Evolutionary conservation across 1,140 invertebrate genomes (phyloP).

Genomic region (Ylistrum balloti): DNA sequence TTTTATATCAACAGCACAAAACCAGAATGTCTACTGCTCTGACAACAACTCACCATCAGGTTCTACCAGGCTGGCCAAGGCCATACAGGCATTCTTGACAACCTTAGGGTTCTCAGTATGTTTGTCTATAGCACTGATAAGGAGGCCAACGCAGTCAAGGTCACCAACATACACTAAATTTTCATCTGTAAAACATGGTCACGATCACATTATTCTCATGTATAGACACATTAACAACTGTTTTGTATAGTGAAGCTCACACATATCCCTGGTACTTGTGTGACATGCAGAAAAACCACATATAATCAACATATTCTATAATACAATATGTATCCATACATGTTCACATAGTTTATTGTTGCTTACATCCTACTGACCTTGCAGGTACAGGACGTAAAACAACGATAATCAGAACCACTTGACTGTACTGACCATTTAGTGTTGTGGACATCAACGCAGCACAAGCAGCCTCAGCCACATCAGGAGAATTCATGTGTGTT

Average conservation of each 20-base stretch:
- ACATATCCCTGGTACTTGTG: no score
- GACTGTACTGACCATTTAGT: constrained; percentile 76
- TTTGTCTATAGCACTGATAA: constrained; percentile 73
- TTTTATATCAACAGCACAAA: no score
- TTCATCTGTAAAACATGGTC: constrained; percentile 67
- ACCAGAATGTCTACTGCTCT: no score
- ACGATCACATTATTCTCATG: neutral
- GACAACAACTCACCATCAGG: constrained; percentile 74
- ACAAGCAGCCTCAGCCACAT: constrained; percentile 76
- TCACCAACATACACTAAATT: constrained; percentile 73
- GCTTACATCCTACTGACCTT: no score
- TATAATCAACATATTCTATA: no score
- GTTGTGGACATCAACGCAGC: constrained; percentile 76
- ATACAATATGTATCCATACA: no score
- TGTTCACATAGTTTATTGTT: no score
- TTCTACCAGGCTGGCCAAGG: constrained; percentile 78
- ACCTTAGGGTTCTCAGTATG: constrained; percentile 79
- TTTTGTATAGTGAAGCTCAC: no score
- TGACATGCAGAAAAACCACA: no score
- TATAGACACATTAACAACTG: neutral
- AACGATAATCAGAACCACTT: no score
- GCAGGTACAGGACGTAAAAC: no score
- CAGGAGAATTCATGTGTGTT: constrained; percentile 70
- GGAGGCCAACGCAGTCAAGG: constrained; percentile 73
- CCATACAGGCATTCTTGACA: constrained; percentile 79